Evolutionary conservation across 2,113 vertebrate species (phyloP), one percentile per base, ranked within the genome.

Genomic region (Ceuthmochares aereus): DNA sequence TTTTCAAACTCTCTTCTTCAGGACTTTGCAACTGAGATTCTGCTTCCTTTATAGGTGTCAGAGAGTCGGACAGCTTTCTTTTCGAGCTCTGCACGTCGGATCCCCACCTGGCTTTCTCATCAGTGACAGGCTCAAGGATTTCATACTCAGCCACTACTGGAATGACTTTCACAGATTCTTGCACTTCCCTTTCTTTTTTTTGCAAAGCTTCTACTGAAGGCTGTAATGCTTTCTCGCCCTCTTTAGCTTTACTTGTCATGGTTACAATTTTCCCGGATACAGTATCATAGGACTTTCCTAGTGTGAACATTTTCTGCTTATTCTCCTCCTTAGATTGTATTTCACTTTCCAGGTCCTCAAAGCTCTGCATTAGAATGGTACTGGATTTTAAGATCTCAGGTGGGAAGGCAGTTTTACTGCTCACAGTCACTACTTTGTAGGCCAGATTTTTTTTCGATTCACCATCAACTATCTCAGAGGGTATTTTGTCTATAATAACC

Each of bases 401-500:
- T 67, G 98, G 96, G 17, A 98, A 80, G 94, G 98, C 96, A 83
- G 96, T 95, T 95, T 96, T 98, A 96, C 98, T 95, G 98, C 98
- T 98, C 97, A 98, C 93, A 59, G 99, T 98, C 84, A 98, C 98
- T 95, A 98, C 89, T 89, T 98, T 98, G 98, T 98, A 98, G 81
- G 98, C 97, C 97, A 98, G 96, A 93, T 96, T 96, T 96, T 97
- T 98, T 98, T 98, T 98, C 87, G 96, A 98, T 96, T 98, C 98
- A 98, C 96, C 98, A 97, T 97, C 98, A 98, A 98, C 97, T 97
- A 99, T 96, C 98, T 99, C 98, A 97, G 98, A 97, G 96, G 98
- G 99, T 97, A 99, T 96, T 98, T 96, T 98, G 95, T 99, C 99
- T 98, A 98, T 96, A 98, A 99, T 98, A 98, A 98, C 99, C 97